Evolutionary conservation across 2,113 vertebrate genomes (phyloP).

Genomic region (Chlorocebus sabaeus): DNA sequence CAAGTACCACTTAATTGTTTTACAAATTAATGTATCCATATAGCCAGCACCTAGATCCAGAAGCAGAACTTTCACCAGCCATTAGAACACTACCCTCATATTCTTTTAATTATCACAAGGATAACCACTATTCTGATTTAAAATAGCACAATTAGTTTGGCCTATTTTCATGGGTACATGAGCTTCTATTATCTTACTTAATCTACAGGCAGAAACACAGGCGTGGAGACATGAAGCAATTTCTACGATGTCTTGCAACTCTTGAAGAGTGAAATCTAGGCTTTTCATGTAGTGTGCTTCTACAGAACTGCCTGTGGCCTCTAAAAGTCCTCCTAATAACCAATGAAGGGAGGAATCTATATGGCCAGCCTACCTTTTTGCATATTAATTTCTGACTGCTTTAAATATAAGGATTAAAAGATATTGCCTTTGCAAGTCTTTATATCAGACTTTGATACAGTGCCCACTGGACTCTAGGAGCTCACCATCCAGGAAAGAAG

Average conservation of each 20-base stretch:
- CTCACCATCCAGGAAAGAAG: neutral
- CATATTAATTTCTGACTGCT: neutral
- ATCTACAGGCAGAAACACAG: neutral
- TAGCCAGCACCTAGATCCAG: neutral
- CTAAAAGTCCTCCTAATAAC: neutral
- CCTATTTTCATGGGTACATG: neutral
- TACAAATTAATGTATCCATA: neutral
- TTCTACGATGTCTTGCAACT: neutral
- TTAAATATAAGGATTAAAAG: neutral
- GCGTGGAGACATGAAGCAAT: neutral
- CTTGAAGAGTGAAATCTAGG: neutral
- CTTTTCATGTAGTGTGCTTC: neutral
- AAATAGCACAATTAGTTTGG: neutral
- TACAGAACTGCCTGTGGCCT: neutral
- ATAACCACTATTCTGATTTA: neutral
- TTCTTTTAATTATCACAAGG: neutral
- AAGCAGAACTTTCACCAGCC: neutral
- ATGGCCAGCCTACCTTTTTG: neutral
- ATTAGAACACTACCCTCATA: neutral
- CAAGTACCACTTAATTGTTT: neutral
- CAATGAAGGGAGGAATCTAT: neutral
- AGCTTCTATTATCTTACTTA: neutral
- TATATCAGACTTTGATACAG: neutral
- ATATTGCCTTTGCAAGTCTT: neutral
- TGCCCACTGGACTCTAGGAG: neutral